Evolutionary conservation across 2,888 invertebrate species (phyloP).

Genomic region (Melieria crassipennis): DNA sequence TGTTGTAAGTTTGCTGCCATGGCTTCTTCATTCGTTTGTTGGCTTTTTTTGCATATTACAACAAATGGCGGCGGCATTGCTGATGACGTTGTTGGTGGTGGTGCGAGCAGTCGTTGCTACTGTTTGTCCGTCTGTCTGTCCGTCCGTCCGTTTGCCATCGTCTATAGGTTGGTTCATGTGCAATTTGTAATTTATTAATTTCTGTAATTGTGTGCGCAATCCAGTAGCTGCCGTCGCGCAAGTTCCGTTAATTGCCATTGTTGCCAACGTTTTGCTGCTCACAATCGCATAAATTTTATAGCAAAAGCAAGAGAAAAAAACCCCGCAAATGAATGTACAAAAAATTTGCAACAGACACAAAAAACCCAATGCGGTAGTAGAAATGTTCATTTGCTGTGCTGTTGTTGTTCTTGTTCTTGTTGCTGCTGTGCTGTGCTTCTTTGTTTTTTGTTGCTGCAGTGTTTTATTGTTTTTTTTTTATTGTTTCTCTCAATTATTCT

Average conservation of each 20-base stretch:
- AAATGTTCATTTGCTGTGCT: slow-evolving; percentile 1
- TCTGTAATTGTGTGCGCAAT: slow-evolving; percentile 26
- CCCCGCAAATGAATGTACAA: slow-evolving; percentile 4
- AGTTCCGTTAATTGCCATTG: slow-evolving; percentile 42
- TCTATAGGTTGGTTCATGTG: not conserved
- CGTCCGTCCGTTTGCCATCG: not conserved
- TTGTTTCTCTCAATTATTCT: slow-evolving; percentile 17
- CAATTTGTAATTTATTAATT: slow-evolving; percentile 15
- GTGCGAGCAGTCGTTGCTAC: no score
- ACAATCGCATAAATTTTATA: slow-evolving; percentile 14
- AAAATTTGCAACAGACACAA: slow-evolving; percentile 1
- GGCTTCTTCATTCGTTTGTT: not conserved
- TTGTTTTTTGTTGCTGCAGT: slow-evolving; percentile 16
- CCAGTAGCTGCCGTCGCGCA: slow-evolving; percentile 18
- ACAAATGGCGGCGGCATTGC: no score
- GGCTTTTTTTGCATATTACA: no score
- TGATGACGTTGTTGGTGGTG: no score
- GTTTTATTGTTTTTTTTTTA: slow-evolving; percentile 21
- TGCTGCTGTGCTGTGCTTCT: slow-evolving; percentile 7
- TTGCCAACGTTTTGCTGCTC: slow-evolving; percentile 14
- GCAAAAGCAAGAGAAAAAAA: slow-evolving; percentile 22
- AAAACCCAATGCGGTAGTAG: slow-evolving; percentile 24
- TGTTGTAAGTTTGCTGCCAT: not conserved
- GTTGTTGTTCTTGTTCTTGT: not conserved
- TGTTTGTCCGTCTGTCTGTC: not conserved